Conservation (phyloP, 2,888 invertebrate genomes). For the Aspidiotus destructor region DNA sequence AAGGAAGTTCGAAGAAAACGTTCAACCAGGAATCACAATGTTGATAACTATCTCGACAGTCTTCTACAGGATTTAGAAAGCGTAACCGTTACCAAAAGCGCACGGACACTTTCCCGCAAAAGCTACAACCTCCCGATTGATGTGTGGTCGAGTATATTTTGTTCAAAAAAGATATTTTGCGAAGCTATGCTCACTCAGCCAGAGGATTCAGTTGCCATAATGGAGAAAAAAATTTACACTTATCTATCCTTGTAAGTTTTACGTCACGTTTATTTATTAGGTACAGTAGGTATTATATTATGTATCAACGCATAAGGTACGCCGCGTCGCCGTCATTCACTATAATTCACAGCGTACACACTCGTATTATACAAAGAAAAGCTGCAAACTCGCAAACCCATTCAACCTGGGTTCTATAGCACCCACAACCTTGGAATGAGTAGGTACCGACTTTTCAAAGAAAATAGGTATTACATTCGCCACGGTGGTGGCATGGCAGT, state of each 20-base stretch:
- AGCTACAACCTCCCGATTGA: slow-evolving; percentile 6
- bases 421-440: no score
- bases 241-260: slow-evolving; percentile 58
- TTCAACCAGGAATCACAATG: background rate
- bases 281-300: background rate
- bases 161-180: slow-evolving; percentile 68
- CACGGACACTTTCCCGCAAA: no score
- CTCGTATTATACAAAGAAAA: no score
- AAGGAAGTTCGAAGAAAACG: slow-evolving; percentile 9
- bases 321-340: no score
- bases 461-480: no score
- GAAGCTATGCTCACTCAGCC: slow-evolving; percentile 60
- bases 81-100: background rate
- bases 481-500: no score
- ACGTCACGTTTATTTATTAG: no score
- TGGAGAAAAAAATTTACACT: slow-evolving; percentile 72
- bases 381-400: no score
- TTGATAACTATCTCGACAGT: slow-evolving; percentile 16
- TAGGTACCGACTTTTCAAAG: no score
- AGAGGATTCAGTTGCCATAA: slow-evolving; percentile 58
- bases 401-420: no score
- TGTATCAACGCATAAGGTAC: background rate
- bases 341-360: no score
- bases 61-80: slow-evolving; percentile 7
- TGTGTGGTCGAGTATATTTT: slow-evolving; percentile 66